Evolutionary conservation across 2,113 vertebrate species (phyloP).

Genomic region (Orthonyx spaldingii): DNA sequence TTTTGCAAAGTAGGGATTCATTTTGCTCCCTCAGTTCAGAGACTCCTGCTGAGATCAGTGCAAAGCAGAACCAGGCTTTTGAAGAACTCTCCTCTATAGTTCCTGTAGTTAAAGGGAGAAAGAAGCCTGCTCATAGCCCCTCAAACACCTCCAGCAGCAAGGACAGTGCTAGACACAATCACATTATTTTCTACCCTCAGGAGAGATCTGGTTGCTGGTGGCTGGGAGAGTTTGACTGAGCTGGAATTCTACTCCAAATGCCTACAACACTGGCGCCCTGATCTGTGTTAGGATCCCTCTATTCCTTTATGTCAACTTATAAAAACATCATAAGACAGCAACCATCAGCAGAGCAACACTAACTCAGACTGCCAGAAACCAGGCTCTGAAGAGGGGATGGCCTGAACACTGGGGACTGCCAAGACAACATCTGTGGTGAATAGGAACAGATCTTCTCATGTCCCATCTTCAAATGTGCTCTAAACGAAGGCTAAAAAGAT

Average conservation of each 20-base stretch:
- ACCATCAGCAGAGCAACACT: not conserved
- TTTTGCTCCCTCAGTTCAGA: not conserved
- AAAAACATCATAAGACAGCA: not conserved
- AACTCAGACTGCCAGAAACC: not conserved
- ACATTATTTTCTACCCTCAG: not conserved
- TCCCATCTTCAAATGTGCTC: not conserved
- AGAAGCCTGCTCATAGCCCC: not conserved
- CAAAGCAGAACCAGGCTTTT: not conserved
- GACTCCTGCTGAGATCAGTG: not conserved
- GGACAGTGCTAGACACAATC: not conserved
- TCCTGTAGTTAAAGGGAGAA: not conserved
- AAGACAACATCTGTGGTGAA: not conserved
- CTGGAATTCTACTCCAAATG: not conserved
- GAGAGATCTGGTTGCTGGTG: not conserved
- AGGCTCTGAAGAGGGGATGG: not conserved
- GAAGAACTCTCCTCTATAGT: not conserved
- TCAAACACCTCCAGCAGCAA: not conserved
- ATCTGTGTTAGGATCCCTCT: not conserved
- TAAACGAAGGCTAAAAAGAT: not conserved
- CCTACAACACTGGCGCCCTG: not conserved
- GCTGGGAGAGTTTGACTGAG: not conserved
- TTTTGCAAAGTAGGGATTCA: constrained; percentile 16
- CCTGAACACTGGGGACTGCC: not conserved
- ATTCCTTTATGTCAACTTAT: not conserved
- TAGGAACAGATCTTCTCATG: not conserved